These are phyloP conservation scores for Chlorops oryzae DNA, from an alignment of 1,140 invertebrate genomes.

Conservation along the genomic window DNA sequence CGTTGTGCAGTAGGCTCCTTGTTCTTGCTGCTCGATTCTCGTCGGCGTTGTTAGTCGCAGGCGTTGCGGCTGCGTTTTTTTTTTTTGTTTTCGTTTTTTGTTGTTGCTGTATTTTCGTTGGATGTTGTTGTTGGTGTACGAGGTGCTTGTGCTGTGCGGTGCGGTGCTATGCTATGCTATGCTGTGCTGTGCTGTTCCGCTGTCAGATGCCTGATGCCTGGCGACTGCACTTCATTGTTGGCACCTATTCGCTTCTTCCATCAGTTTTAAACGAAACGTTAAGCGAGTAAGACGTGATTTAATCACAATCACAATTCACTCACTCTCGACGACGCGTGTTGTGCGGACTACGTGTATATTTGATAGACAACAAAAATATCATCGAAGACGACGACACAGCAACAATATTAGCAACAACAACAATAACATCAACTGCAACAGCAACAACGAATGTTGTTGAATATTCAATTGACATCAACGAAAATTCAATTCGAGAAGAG, in stretches of 20 bases:
- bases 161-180: constrained; percentile 1
- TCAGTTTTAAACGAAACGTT: constrained; percentile 24
- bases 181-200: constrained; percentile 9
- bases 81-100: neutral
- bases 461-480: too few relatives aligned
- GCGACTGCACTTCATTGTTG: constrained; percentile 28
- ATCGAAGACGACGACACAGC: too few relatives aligned
- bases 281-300: constrained; percentile 48
- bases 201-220: constrained; percentile 11
- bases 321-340: too few relatives aligned
- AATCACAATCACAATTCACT: too few relatives aligned
- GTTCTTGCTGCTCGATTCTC: neutral
- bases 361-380: too few relatives aligned
- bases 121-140: constrained; percentile 10
- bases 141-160: neutral
- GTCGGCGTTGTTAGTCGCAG: constrained; percentile 2
- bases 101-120: constrained; percentile 6
- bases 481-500: constrained; percentile 17
- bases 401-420: too few relatives aligned
- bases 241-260: neutral
- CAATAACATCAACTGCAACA: neutral
- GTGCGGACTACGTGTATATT: too few relatives aligned
- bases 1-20: constrained; percentile 1
- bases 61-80: constrained; percentile 7
- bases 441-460: too few relatives aligned